Evolutionary conservation across 2,113 vertebrate species (phyloP).

Genomic region (Bufo bufo): DNA sequence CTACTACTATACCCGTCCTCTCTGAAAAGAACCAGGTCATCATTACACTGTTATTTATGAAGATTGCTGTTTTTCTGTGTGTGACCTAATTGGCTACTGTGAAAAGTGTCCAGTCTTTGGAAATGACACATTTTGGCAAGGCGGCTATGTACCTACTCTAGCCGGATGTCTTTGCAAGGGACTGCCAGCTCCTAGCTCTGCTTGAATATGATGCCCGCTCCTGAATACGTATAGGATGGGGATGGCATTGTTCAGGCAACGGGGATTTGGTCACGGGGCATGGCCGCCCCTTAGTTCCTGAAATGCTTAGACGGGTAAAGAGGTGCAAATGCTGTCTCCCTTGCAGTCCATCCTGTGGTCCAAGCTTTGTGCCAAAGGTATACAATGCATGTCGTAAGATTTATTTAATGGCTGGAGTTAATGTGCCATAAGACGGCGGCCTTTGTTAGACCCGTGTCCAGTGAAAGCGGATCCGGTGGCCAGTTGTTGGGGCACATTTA

Average conservation of each 20-base stretch:
- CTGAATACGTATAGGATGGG: not conserved
- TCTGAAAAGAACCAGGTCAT: not conserved
- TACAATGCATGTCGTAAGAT: not conserved
- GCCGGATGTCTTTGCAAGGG: not conserved
- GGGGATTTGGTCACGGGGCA: not conserved
- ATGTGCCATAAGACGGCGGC: not conserved
- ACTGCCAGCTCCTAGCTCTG: not conserved
- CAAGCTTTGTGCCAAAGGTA: conserved; percentile 31
- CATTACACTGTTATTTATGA: not conserved
- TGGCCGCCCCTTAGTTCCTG: not conserved
- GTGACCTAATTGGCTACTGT: conserved; percentile 36
- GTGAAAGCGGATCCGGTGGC: not conserved
- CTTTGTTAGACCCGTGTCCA: not conserved
- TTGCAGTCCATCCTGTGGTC: not conserved
- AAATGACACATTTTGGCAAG: not conserved
- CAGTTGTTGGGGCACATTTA: not conserved
- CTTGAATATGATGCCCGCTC: not conserved
- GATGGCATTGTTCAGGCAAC: not conserved
- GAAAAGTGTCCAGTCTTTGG: not conserved
- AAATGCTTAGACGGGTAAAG: no score
- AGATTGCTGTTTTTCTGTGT: not conserved
- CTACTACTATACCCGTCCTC: conserved; percentile 12
- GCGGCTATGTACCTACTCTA: not conserved
- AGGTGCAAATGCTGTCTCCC: not conserved
- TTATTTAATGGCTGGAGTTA: not conserved